Conservation (phyloP, 2,113 vertebrate species). For the Stegostoma tigrinum region DNA sequence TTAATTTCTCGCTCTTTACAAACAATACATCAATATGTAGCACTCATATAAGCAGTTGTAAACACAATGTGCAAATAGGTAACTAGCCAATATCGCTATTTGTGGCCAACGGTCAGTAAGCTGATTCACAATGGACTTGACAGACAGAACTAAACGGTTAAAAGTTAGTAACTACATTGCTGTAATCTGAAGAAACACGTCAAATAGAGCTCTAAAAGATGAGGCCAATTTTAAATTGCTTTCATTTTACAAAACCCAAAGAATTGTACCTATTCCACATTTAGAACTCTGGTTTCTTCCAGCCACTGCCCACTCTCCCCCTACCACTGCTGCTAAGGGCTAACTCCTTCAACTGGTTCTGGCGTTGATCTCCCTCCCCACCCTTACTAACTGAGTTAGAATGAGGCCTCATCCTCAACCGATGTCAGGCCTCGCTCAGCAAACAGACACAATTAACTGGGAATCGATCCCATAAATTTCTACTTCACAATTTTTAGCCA, state of each 20-base stretch:
- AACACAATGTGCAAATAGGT: neutral
- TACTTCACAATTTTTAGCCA: neutral
- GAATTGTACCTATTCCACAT: neutral
- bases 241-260: neutral
- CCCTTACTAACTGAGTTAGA: neutral
- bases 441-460: neutral
- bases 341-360: too few relatives aligned
- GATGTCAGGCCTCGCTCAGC: neutral
- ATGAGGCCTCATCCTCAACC: neutral
- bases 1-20: too few relatives aligned
- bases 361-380: neutral
- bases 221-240: neutral
- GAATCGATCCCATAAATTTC: neutral
- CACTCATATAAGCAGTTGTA: neutral
- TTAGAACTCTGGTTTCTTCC: neutral
- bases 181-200: neutral
- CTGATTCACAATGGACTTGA: neutral
- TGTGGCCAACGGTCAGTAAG: neutral
- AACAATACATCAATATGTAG: too few relatives aligned
- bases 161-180: neutral
- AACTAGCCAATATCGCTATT: neutral
- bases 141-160: neutral
- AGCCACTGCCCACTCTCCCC: neutral
- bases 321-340: neutral
- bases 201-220: neutral